Conservation (phyloP, 2,113 vertebrate genomes). For the Megaleporinus macrocephalus region DNA sequence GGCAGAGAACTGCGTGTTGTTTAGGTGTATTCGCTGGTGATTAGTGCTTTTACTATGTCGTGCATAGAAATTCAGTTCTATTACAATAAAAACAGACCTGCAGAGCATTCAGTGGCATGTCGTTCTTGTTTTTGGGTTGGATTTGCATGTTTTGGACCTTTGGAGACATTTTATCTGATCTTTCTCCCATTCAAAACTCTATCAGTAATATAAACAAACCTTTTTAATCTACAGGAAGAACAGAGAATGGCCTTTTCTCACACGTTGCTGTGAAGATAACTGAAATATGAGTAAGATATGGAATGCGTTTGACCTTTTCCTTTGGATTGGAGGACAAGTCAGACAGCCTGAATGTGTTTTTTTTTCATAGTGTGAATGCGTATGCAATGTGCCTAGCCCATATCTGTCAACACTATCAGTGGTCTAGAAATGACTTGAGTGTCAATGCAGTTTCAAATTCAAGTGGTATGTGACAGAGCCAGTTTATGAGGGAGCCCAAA, state of each 20-base stretch:
- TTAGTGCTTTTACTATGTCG: slow-evolving; percentile 88
- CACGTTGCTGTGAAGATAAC: not conserved
- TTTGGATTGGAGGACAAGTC: not conserved
- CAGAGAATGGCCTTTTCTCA: slow-evolving; percentile 28
- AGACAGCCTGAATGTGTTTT: not conserved
- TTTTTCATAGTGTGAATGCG: not conserved
- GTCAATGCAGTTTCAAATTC: not conserved
- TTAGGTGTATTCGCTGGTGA: slow-evolving; percentile 84
- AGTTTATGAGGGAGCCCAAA: too few relatives aligned
- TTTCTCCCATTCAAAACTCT: not conserved
- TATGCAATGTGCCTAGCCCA: not conserved
- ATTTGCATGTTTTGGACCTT: not conserved
- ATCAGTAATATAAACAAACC: slow-evolving; percentile 14
- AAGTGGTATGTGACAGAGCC: too few relatives aligned
- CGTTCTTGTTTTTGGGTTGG: slow-evolving; percentile 36
- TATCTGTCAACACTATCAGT: not conserved
- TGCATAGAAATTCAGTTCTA: slow-evolving; percentile 87
- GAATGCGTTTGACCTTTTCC: slow-evolving; percentile 22
- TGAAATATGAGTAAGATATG: not conserved
- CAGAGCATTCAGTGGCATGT: slow-evolving; percentile 74
- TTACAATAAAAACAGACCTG: slow-evolving; percentile 93
- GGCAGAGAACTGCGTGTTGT: slow-evolving; percentile 75
- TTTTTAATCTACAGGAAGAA: slow-evolving; percentile 19
- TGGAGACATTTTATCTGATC: not conserved
- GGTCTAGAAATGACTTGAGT: not conserved